Percentiles rank a stretch among this genome's conserved stretches.
phyloP scores from a whole-genome alignment of 2,888 invertebrate genomes.

The Leptothorax acervorum region DNA sequence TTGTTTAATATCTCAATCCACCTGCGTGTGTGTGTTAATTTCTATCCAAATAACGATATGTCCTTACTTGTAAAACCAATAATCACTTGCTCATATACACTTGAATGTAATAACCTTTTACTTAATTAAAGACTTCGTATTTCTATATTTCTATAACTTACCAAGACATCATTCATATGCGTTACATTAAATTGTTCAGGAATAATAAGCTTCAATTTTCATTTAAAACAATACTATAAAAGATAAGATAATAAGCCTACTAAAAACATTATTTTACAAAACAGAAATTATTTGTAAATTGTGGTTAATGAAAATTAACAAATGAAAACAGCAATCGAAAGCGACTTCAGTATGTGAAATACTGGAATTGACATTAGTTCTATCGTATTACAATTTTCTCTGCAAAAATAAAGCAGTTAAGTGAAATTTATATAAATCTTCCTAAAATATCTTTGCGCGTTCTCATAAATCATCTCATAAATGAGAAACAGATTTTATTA shows the following conservation, averaged over 20 bases:
- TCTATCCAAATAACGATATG: not conserved
- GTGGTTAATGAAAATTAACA: slow-evolving; percentile 20
- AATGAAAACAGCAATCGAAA: slow-evolving; percentile 43
- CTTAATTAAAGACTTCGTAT: not conserved
- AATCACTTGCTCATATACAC: not conserved
- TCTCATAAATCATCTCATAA: not conserved
- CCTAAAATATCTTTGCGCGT: not conserved
- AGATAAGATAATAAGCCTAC: not conserved
- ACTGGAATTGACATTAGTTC: not conserved
- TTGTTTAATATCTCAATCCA: not conserved
- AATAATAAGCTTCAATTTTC: not conserved
- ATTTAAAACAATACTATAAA: slow-evolving; percentile 30
- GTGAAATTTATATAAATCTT: slow-evolving; percentile 7
- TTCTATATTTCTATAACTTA: slow-evolving; percentile 69
- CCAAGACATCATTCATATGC: slow-evolving; percentile 76
- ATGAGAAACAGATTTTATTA: not conserved
- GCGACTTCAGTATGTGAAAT: slow-evolving; percentile 34
- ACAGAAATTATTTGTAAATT: slow-evolving; percentile 17
- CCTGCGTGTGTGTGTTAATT: not conserved
- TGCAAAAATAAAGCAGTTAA: not conserved
- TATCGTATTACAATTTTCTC: slow-evolving; percentile 12
- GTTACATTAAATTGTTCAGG: slow-evolving; percentile 18
- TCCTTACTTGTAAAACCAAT: not conserved
- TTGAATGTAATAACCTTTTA: not conserved
- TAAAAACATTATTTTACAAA: slow-evolving; percentile 32